Evolutionary conservation across 1,140 invertebrate genomes (phyloP).

Genomic region (Nomia melanderi): DNA sequence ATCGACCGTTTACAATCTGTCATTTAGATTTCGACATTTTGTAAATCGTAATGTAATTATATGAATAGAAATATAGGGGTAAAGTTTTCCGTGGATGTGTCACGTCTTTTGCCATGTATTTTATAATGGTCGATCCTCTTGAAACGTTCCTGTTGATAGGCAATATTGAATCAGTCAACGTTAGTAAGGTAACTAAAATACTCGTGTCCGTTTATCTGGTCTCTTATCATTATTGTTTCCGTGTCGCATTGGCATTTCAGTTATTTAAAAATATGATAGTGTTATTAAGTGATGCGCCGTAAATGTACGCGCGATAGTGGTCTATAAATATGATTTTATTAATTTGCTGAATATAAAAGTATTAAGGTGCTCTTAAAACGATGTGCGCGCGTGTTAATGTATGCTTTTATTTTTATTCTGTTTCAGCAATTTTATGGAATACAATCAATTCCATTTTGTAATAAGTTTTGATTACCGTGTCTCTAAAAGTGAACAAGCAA

Average conservation of each 20-base stretch:
- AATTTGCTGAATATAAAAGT: too few species aligned
- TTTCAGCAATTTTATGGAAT: slow-evolving; percentile 49
- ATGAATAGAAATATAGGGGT: slow-evolving; percentile 32
- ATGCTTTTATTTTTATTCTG: slow-evolving; percentile 5
- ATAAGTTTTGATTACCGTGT: slow-evolving; percentile 38
- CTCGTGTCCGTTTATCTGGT: neutral
- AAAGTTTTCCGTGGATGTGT: slow-evolving; percentile 2
- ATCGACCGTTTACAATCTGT: slow-evolving; percentile 41
- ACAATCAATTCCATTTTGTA: slow-evolving; percentile 26
- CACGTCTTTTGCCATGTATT: slow-evolving; percentile 46
- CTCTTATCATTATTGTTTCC: neutral
- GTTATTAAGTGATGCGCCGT: neutral
- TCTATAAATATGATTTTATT: too few species aligned
- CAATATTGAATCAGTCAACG: slow-evolving; percentile 11
- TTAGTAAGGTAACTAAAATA: slow-evolving; percentile 38
- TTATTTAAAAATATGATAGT: neutral
- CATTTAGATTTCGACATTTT: slow-evolving; percentile 28
- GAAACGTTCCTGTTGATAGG: slow-evolving; percentile 33
- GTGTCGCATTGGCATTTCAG: neutral
- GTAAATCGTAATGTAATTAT: slow-evolving; percentile 29
- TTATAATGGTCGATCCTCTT: slow-evolving; percentile 22
- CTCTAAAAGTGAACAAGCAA: slow-evolving; percentile 9
- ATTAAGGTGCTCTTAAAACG: neutral
- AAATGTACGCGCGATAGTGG: too few species aligned
- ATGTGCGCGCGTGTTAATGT: neutral